A percentile compares a stretch with the other conserved stretches of the same genome.
These are phyloP conservation scores for Diorhabda sublineata DNA, from an alignment of 1,140 invertebrate genomes.

Conservation along the genomic window DNA sequence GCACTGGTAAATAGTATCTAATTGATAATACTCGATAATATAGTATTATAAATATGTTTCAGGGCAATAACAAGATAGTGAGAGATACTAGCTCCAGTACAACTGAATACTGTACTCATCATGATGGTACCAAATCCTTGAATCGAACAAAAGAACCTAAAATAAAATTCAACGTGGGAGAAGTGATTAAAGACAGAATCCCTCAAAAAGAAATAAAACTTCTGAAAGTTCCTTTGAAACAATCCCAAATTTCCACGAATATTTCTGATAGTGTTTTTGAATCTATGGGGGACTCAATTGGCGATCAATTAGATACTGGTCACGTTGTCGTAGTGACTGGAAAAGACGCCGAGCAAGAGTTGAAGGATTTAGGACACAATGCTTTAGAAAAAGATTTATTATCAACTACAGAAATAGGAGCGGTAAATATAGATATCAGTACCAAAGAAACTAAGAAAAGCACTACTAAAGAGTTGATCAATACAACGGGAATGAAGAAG, in stretches of 20 bases:
- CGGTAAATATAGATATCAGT: not conserved
- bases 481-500: too few relatives aligned
- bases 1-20: not conserved
- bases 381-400: not conserved
- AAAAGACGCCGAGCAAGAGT: slow-evolving; percentile 35
- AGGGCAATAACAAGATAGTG: too few relatives aligned
- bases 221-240: slow-evolving; percentile 43
- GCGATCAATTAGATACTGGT: slow-evolving; percentile 43
- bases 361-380: slow-evolving; percentile 24
- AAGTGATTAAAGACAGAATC: slow-evolving; percentile 44
- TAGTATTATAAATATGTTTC: too few relatives aligned
- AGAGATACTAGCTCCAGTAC: too few relatives aligned
- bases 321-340: slow-evolving; percentile 43
- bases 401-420: not conserved
- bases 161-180: slow-evolving; percentile 40
- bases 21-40: not conserved
- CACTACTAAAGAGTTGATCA: too few relatives aligned
- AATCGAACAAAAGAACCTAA: not conserved
- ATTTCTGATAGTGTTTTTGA: slow-evolving; percentile 49
- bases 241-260: slow-evolving; percentile 42
- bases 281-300: slow-evolving; percentile 44
- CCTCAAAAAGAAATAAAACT: slow-evolving; percentile 42
- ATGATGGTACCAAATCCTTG: too few relatives aligned
- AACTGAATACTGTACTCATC: too few relatives aligned
- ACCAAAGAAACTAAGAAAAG: too few relatives aligned